Conservation (phyloP, 2,797 vertebrate species). For the Falco rusticolus region DNA sequence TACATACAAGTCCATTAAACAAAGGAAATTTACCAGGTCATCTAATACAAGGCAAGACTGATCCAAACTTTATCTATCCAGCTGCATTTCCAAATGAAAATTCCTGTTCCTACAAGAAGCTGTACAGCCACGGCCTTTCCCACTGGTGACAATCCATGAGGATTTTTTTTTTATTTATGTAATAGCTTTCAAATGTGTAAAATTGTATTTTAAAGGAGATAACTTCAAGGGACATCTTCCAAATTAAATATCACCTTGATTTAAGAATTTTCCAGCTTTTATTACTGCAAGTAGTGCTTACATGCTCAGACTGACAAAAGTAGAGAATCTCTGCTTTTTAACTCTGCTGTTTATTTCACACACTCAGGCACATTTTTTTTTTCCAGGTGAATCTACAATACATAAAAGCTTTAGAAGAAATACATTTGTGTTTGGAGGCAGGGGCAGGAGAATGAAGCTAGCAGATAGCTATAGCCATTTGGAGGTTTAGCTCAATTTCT, state of each 20-base stretch:
- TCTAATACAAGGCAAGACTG: not conserved
- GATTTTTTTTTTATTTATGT: not conserved
- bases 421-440: not conserved
- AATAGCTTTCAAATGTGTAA: not conserved
- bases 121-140: not conserved
- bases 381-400: not conserved
- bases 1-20: not conserved
- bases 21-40: not conserved
- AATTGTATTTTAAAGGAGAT: not conserved
- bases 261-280: not conserved
- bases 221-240: not conserved
- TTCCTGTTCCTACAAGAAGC: not conserved
- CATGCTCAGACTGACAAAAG: not conserved
- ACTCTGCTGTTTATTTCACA: not conserved
- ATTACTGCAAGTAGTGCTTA: not conserved
- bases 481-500: not conserved
- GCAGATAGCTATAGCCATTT: not conserved
- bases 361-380: not conserved
- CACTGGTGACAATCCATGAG: not conserved
- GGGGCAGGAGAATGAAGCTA: not conserved
- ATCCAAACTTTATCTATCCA: not conserved
- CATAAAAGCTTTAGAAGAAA: not conserved
- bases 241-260: not conserved
- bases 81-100: not conserved
- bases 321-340: accelerated